Conservation (phyloP, 2,113 vertebrate species). For the Carassius carassius region DNA sequence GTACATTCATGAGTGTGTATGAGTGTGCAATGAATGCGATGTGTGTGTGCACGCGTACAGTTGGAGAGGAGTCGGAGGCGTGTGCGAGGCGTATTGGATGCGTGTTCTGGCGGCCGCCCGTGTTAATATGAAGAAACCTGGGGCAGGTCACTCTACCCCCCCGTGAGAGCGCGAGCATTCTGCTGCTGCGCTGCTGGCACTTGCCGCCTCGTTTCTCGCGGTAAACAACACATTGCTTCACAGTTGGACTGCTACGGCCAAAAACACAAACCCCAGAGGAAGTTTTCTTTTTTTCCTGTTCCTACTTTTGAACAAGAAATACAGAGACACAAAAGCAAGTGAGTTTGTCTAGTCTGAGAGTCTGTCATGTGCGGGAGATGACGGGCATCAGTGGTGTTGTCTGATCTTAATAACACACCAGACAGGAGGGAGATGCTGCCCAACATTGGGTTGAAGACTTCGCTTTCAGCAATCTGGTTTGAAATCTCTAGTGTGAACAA, state of each 20-base stretch:
- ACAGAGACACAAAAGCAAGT: slow-evolving; percentile 60
- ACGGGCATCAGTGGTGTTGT: slow-evolving; percentile 45
- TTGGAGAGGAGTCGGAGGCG: slow-evolving; percentile 63
- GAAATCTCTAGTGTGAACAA: slow-evolving; percentile 48
- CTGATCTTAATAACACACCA: slow-evolving; percentile 53
- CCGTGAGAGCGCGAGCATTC: slow-evolving; percentile 54
- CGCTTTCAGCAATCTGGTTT: slow-evolving; percentile 52
- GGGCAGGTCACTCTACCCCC: slow-evolving; percentile 77
- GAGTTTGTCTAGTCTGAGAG: slow-evolving; percentile 42
- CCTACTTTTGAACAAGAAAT: slow-evolving; percentile 66
- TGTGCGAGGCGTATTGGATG: slow-evolving; percentile 66
- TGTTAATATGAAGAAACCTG: slow-evolving; percentile 83
- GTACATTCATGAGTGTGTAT: slow-evolving; percentile 53
- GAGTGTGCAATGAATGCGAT: slow-evolving; percentile 37
- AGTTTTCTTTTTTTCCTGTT: slow-evolving; percentile 64
- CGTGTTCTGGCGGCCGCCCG: slow-evolving; percentile 72
- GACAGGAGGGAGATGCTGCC: slow-evolving; percentile 50
- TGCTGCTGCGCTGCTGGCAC: slow-evolving; percentile 62
- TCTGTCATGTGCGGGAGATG: slow-evolving; percentile 47
- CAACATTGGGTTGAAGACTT: slow-evolving; percentile 54
- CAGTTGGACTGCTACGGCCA: slow-evolving; percentile 77
- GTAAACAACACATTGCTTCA: slow-evolving; percentile 85
- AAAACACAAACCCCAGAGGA: slow-evolving; percentile 67
- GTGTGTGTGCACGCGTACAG: slow-evolving; percentile 44
- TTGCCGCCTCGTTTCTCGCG: slow-evolving; percentile 65